Evolutionary conservation across 2,888 invertebrate genomes (phyloP).

Genomic region (Oasisia sp.): DNA sequence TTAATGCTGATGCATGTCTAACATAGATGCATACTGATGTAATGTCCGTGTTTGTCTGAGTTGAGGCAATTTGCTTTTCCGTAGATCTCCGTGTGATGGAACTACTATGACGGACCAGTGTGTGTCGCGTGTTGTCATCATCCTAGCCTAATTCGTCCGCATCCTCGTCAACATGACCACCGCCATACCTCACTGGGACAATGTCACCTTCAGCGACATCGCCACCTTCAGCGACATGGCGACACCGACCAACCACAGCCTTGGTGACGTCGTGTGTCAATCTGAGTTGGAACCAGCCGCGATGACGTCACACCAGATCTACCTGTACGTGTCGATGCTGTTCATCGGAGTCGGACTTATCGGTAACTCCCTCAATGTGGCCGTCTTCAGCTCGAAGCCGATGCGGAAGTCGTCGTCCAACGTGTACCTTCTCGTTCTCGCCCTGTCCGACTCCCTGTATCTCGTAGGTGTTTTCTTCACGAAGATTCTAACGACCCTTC

Average conservation of each 20-base stretch:
- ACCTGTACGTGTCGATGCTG: constrained; percentile 25
- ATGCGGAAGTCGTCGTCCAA: constrained; percentile 45
- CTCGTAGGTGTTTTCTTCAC: constrained; percentile 41
- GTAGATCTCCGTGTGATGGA: neutral
- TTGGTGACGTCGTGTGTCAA: constrained; percentile 18
- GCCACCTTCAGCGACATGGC: neutral
- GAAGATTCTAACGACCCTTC: constrained; percentile 38
- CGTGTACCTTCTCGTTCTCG: constrained; percentile 43
- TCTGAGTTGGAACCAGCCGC: neutral
- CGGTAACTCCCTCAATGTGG: constrained; percentile 21
- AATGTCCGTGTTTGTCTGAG: neutral
- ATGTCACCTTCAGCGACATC: constrained; percentile 14
- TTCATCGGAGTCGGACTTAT: constrained; percentile 17
- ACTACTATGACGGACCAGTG: neutral
- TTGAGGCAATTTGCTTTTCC: neutral
- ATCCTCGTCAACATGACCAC: neutral
- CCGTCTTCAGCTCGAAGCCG: constrained; percentile 19
- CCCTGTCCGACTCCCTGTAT: constrained; percentile 44
- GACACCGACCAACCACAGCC: constrained; percentile 12
- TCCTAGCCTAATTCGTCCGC: neutral
- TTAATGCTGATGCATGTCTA: too few species aligned
- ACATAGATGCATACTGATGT: neutral
- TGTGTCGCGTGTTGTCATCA: neutral
- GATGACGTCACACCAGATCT: constrained; percentile 17
- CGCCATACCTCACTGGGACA: neutral